These are phyloP conservation scores for Falcunculus frontatus DNA, from an alignment of 2,113 vertebrate species.

Conservation along the genomic window DNA sequence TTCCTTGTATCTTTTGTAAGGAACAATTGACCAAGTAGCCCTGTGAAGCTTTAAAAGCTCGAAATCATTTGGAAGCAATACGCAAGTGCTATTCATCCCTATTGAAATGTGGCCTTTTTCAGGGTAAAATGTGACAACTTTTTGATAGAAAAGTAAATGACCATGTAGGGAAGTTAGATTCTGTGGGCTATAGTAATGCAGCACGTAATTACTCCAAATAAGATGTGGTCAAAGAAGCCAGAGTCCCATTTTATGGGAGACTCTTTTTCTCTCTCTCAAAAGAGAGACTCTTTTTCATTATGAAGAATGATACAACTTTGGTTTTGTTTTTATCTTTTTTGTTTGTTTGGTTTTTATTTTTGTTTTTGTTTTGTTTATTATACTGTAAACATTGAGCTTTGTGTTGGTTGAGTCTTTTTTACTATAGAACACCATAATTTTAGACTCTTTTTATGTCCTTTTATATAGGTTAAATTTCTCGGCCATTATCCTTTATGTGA, in stretches of 20 bases:
- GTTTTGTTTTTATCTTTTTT: background rate
- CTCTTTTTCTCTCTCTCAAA: no score
- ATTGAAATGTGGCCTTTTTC: background rate
- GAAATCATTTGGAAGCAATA: background rate
- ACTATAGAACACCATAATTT: background rate
- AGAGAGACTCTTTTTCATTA: background rate
- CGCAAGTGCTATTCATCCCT: background rate
- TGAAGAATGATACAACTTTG: background rate
- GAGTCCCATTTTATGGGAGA: background rate
- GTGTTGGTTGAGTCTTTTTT: background rate
- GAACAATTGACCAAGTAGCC: background rate
- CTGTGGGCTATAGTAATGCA: background rate
- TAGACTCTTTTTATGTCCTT: background rate
- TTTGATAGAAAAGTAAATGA: accelerated
- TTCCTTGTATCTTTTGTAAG: background rate
- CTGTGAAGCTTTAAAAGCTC: background rate
- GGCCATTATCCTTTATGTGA: background rate
- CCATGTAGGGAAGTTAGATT: background rate
- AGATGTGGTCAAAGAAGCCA: background rate
- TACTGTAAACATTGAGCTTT: background rate
- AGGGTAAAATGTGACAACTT: background rate
- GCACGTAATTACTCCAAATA: background rate
- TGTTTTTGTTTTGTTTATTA: background rate
- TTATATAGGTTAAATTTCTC: background rate
- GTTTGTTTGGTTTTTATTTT: accelerated